Evolutionary conservation across 2,888 invertebrate species (phyloP), one percentile per base, ranked within the genome.

Genomic region (Macrosoma leucophasiata): DNA sequence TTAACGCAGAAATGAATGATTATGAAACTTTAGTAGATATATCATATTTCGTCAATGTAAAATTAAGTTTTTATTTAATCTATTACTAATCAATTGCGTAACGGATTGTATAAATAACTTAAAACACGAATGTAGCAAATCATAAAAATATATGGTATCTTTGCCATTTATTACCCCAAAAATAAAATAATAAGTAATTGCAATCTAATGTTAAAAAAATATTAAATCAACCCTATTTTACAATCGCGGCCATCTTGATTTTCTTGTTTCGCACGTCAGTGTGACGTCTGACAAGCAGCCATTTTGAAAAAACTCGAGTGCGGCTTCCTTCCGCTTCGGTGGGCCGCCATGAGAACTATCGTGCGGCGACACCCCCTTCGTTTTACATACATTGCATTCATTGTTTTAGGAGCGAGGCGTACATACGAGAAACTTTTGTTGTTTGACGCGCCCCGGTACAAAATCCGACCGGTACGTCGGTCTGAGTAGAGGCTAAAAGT

Each of bases 241-340:
- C 27, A 18, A 28, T 30, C 39, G 54, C 64, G 48, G 75, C 82
- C 82, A 82, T 82, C 67, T 81, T 82, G 72, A 37, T 61, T 70
- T 69, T 65, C 62, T 65, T 65, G 60, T 65, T 70, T 71, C 52
- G 55, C 62, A 61, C 68, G 67, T 72, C 71, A 75, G 57, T 62
- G 52, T 77, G 71, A 77, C 67, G 62, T 72, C 57, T 79, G 76
- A 74, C 71, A 79, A 58, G 72, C 70, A 56, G 84, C 84, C 84
- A 84, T 84, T 78, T 84, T 84, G 75, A 73, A 82, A 82, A 81
- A 78, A 66, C 71, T 78, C 62, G 62, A 79, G 76, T 70, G 69
- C 69, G 79, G 82, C 79, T 84, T 82, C 79, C 76, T 84, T 84
- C 76, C 79, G 73, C 76, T 61, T 71, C 78, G 72, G 71, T 70